phyloP scores from a whole-genome alignment of 2,797 vertebrate genomes.

The Amblyopsis hoosieri region DNA sequence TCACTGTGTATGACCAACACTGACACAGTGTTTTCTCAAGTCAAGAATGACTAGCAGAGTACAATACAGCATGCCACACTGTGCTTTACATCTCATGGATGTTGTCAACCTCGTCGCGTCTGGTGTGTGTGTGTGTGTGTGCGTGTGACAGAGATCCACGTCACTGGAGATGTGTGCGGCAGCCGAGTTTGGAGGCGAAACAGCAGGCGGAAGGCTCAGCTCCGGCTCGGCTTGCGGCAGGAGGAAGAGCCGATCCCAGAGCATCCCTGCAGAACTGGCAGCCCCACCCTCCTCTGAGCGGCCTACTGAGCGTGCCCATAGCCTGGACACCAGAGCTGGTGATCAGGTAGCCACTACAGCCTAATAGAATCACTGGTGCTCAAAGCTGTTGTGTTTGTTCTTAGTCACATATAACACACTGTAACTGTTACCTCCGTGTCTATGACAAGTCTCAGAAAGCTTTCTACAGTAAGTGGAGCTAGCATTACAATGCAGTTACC shows the following conservation, averaged over 20 bases:
- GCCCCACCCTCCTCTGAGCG: constrained; percentile 53
- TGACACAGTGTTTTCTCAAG: too few species aligned
- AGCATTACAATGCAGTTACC: too few species aligned
- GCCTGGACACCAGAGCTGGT: constrained; percentile 60
- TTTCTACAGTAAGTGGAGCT: neutral
- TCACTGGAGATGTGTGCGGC: constrained; percentile 69
- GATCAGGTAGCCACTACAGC: constrained; percentile 74
- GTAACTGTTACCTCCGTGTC: too few species aligned
- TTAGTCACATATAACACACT: constrained; percentile 1
- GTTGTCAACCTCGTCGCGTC: constrained; percentile 17
- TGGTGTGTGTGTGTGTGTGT: constrained; percentile 26
- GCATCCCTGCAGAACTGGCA: constrained; percentile 69
- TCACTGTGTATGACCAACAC: neutral
- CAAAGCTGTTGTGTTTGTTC: constrained; percentile 10
- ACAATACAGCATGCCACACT: neutral
- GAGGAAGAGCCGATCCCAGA: constrained; percentile 65
- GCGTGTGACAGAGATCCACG: constrained; percentile 77
- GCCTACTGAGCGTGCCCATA: constrained; percentile 55
- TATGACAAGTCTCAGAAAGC: neutral
- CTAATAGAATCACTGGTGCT: constrained; percentile 19
- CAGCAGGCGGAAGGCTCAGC: constrained; percentile 61
- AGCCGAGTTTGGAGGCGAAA: constrained; percentile 52
- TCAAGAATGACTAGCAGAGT: too few species aligned
- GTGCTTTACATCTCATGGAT: constrained; percentile 32
- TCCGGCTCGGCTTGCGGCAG: constrained; percentile 49